Conservation (phyloP, 2,113 vertebrate species). For the Chauna torquata region DNA sequence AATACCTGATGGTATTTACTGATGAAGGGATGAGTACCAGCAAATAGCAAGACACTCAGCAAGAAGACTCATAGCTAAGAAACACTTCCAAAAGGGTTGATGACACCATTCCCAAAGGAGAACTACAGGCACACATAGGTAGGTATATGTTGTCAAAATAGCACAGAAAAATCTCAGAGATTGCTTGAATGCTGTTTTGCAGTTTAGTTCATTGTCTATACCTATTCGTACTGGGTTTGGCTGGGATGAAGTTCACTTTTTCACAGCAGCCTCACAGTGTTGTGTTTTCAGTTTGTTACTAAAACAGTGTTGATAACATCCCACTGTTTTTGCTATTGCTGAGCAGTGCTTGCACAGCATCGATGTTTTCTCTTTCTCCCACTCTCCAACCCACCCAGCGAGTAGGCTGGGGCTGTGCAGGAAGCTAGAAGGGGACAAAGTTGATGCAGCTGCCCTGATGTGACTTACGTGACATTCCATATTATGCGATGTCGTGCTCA, state of each 20-base stretch:
- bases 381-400: fast-evolving
- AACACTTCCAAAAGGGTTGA: neutral
- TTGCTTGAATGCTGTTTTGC: neutral
- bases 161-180: neutral
- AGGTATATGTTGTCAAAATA: neutral
- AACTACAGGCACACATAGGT: neutral
- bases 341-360: neutral
- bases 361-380: neutral
- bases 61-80: neutral
- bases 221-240: neutral
- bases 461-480: neutral
- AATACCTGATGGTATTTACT: neutral
- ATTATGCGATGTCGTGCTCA: neutral
- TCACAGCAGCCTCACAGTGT: neutral
- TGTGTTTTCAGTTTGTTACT: neutral
- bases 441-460: fast-evolving
- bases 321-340: neutral
- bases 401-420: neutral
- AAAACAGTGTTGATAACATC: neutral
- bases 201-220: neutral
- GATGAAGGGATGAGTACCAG: neutral
- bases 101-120: neutral
- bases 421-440: neutral
- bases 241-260: neutral
- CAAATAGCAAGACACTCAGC: neutral